These are phyloP conservation scores for Engraulis encrasicolus DNA, from an alignment of 2,113 vertebrate genomes.

Conservation along the genomic window DNA sequence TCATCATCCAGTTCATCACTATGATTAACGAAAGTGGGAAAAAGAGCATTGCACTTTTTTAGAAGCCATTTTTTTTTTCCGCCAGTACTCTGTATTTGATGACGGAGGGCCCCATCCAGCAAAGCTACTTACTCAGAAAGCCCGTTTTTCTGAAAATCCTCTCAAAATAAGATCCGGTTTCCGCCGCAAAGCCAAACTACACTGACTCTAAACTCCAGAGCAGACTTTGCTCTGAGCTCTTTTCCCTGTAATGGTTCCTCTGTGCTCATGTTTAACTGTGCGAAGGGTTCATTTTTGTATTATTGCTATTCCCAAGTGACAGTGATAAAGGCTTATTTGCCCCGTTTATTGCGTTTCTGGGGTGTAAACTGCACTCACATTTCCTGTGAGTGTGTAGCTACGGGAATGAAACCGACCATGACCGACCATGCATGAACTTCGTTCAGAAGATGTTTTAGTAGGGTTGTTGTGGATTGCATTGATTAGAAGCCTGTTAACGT, in stretches of 20 bases:
- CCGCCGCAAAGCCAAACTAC: constrained; percentile 50
- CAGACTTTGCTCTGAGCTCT: constrained; percentile 41
- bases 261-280: background rate
- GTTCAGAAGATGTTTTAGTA: background rate
- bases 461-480: background rate
- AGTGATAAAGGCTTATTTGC: background rate
- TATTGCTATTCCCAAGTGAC: background rate
- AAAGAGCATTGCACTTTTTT: constrained; percentile 49
- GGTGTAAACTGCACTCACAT: background rate
- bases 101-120: constrained; percentile 55
- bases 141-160: constrained; percentile 71
- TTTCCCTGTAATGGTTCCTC: constrained; percentile 31
- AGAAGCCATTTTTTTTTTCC: constrained; percentile 37
- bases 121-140: constrained; percentile 73
- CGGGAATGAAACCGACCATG: background rate
- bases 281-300: background rate
- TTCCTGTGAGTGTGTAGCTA: background rate
- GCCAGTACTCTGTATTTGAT: constrained; percentile 37
- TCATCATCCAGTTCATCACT: constrained; percentile 9
- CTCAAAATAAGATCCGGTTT: constrained; percentile 63
- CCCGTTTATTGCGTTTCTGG: background rate
- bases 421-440: background rate
- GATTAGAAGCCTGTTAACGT: background rate
- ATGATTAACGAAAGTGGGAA: constrained; percentile 41
- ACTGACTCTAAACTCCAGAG: constrained; percentile 45